Base-by-base conservation (phyloP, 2,113 vertebrate species). In the Brachyistius frenatus region DNA sequence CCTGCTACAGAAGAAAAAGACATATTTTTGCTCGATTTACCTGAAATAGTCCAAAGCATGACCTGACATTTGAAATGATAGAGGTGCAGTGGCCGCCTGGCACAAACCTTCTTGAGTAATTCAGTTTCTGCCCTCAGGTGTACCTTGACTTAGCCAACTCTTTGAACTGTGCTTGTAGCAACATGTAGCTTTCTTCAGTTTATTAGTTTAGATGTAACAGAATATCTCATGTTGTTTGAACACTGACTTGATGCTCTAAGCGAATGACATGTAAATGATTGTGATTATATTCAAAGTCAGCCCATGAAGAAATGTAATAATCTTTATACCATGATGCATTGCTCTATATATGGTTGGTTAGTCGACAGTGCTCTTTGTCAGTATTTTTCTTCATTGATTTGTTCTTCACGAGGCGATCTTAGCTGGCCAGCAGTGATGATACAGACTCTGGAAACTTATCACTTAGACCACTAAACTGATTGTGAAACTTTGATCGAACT, bases 401-500 rank as follows among this genome's bases (percentile, higher is more conserved):
- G 15, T 57, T 87, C 56, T 46, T 69, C 41, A 57, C 44, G 15
- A 62, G 5, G 71, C 33, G 36, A 74, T 83, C 84, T 88, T 86
- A 81, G 69, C 56, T 36, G 57, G 66, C 73, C 72, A 75, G 65
- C 72, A 57, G 77, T 70, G 60, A 81, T 31, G 35, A 83, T 72
- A 73, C 88, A 81, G 72, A 80, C 68, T 73, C 65, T 66, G 6
- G 1, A 63, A 68, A 66, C 60, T 11, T 72, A 55, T 9, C 15
- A 62, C 71, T 56, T 63, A 79, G 41, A 88, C 80, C 80, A 76
- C 56, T 46, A 61, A 83, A 78, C 37, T 50, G 50, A 80, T 44
- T 86, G 84, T 74, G 70, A 77, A 57, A 76, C 72, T 73, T 76
- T 77, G 62, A 84, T 60, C 64, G 11, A 58, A 80, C 50, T 69